Percentiles rank a stretch among this genome's conserved stretches.
phyloP scores from a whole-genome alignment of 1,140 invertebrate species.

The Conus betulinus region DNA sequence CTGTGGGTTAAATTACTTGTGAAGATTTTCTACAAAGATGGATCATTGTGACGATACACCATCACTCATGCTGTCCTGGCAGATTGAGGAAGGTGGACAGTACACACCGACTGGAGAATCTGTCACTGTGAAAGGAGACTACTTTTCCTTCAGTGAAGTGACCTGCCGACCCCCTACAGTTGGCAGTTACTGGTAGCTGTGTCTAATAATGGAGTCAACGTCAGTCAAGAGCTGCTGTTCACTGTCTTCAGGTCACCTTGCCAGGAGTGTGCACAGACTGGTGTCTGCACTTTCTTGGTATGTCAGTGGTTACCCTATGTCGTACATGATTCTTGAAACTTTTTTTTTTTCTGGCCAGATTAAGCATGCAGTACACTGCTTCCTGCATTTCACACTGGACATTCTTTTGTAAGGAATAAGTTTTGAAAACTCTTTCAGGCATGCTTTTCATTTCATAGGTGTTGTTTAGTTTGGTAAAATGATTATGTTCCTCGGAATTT shows the following conservation, averaged over 20 bases:
- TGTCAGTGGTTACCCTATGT: neutral
- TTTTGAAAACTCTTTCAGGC: too few species aligned
- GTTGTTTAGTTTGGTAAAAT: too few species aligned
- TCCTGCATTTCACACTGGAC: too few species aligned
- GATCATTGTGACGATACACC: neutral
- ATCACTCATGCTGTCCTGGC: neutral
- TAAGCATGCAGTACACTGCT: too few species aligned
- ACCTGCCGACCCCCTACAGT: slow-evolving; percentile 41
- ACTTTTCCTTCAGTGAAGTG: slow-evolving; percentile 56
- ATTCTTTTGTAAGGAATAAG: too few species aligned
- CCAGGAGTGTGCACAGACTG: slow-evolving; percentile 48
- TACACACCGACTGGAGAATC: slow-evolving; percentile 35
- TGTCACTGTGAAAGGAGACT: slow-evolving; percentile 40
- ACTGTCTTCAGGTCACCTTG: slow-evolving; percentile 50
- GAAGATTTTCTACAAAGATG: too few species aligned
- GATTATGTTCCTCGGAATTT: too few species aligned
- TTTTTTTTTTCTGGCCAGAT: too few species aligned
- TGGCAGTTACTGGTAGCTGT: slow-evolving; percentile 53
- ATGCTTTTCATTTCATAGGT: too few species aligned
- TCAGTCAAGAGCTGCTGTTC: slow-evolving; percentile 42
- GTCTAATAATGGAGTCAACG: slow-evolving; percentile 48
- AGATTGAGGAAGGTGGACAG: slow-evolving; percentile 36
- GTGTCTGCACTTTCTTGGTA: slow-evolving; percentile 53
- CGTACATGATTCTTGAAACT: too few species aligned
- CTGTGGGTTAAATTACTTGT: neutral